Percentiles rank a stretch among this genome's conserved stretches.
Conservation (phyloP, 1,140 invertebrate species). For the Ditylenchus dipsaci region DNA sequence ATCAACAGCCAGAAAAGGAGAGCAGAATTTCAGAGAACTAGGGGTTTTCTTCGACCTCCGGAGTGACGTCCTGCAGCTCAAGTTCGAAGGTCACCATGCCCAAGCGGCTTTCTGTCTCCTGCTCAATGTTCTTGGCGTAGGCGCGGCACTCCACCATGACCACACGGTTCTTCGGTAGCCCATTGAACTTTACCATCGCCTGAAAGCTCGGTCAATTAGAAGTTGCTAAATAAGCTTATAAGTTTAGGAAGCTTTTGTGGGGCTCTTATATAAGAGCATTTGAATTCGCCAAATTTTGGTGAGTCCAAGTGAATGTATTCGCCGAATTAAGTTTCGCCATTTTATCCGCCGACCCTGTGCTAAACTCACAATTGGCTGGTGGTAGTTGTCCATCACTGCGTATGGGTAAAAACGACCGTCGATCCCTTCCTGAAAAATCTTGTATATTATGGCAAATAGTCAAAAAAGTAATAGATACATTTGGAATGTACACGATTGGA, state of each 20-base stretch:
- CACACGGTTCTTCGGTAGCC: constrained; percentile 53
- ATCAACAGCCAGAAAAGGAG: not conserved
- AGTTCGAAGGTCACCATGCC: constrained; percentile 10
- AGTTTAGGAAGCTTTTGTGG: no score
- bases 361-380: constrained; percentile 55
- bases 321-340: no score
- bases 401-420: constrained; percentile 55
- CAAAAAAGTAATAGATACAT: not conserved
- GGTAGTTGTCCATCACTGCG: constrained; percentile 52
- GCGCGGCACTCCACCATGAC: constrained; percentile 55
- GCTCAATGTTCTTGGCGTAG: constrained; percentile 54
- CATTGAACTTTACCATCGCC: constrained; percentile 57
- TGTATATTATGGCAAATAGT: no score
- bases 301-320: no score
- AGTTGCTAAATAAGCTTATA: no score
- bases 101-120: constrained; percentile 35
- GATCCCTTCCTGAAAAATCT: constrained; percentile 35
- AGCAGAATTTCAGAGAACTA: not conserved
- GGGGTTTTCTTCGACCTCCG: not conserved
- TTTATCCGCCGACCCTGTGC: no score
- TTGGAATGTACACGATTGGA: constrained; percentile 48
- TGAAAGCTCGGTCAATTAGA: constrained; percentile 14
- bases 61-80: not conserved
- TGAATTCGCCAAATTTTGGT: no score
- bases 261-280: no score